Evolutionary conservation across 2,113 vertebrate genomes (phyloP), one percentile per base, ranked within the genome.

Genomic region (Phrynosoma platyrhinos): DNA sequence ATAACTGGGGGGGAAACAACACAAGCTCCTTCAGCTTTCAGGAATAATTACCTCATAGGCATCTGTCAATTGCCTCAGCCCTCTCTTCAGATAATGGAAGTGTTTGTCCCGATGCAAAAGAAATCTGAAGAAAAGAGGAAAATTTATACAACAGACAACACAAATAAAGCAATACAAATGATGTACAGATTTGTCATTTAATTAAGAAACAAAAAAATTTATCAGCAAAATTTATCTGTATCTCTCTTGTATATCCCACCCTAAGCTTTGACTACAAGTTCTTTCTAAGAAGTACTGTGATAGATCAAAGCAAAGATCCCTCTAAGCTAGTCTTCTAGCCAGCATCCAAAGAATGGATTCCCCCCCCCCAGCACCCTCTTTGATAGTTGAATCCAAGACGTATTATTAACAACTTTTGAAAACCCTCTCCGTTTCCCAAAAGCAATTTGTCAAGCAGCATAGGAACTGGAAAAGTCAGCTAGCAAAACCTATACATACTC

Each of bases 41-140:
- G 0, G 47, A 68, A 77, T 92, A 98, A 99, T 91, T 98, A 99
- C 99, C 98, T 99, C 98, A 1, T 99, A 99, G 30, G 98, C 97
- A 27, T 99, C 98, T 0, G 98, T 98, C 88, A 99, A 96, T 87
- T 99, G 97, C 87, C 98, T 97, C 93, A 99, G 98, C 82, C 99
- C 99, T 96, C 98, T 98, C 95, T 98, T 99, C 93, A 99, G 96
- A 95, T 99, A 99, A 32, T 98, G 97, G 94, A 98, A 98, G 93
- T 99, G 99, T 91, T 99, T 98, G 52, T 99, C 98, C 72, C 98
- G 96, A 91, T 99, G 95, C 93, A 99, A 95, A 25, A 97, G 58
- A 0, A 98, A 98, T 88, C 99, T 99, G 95, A 94, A 87, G 58
- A 55, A 36, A 6, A 77, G 72, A 77, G 9, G 55, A 53, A 88